phyloP scores from a whole-genome alignment of 2,888 invertebrate species.

The Fragum whitleyi region DNA sequence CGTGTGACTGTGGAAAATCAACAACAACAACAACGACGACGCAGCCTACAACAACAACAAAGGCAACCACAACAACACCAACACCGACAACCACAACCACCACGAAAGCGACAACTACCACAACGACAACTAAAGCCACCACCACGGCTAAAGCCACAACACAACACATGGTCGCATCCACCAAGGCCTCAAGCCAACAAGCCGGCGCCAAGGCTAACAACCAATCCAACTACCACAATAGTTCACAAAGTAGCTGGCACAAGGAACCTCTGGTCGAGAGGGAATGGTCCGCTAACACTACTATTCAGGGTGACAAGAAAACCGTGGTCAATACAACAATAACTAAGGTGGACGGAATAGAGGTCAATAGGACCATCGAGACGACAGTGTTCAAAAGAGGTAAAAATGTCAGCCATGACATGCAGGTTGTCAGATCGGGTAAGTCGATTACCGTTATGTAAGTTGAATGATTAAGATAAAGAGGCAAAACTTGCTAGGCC shows the following conservation, averaged over 20 bases:
- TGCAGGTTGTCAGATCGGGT: conserved; percentile 26
- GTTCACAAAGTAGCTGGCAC: conserved; percentile 34
- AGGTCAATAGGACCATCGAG: conserved; percentile 54
- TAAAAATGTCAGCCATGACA: conserved; percentile 34
- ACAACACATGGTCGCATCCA: conserved; percentile 5
- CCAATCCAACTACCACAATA: conserved; percentile 32
- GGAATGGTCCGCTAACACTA: conserved; percentile 40
- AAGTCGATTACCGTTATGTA: background rate
- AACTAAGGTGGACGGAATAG: conserved; percentile 51
- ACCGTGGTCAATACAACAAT: conserved; percentile 49
- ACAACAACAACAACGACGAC: background rate
- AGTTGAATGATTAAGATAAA: background rate
- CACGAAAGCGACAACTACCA: conserved; percentile 22
- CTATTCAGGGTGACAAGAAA: conserved; percentile 40
- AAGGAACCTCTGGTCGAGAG: conserved; percentile 47
- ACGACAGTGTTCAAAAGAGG: conserved; percentile 46
- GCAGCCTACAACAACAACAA: background rate
- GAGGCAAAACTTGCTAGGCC: background rate
- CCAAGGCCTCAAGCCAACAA: background rate
- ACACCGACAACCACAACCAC: conserved; percentile 31
- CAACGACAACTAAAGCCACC: conserved; percentile 30
- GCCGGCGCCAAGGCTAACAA: conserved; percentile 28
- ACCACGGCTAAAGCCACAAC: conserved; percentile 24
- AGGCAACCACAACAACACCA: conserved; percentile 26
- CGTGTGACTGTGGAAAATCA: conserved; percentile 41